phyloP scores from a whole-genome alignment of 2,797 vertebrate species.

The Pitangus sulphuratus region DNA sequence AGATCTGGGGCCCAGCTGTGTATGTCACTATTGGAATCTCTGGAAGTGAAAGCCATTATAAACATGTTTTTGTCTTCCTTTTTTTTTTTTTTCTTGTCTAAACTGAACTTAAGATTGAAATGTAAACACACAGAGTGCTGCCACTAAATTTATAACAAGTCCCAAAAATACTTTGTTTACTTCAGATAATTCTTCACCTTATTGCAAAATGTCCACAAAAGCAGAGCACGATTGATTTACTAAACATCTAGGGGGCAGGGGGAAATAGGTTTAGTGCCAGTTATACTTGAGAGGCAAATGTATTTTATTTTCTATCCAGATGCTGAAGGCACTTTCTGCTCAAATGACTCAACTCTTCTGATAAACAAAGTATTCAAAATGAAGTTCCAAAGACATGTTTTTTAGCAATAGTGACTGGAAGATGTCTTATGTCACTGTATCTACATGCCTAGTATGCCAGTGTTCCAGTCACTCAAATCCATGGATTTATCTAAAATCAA shows the following conservation, averaged over 20 bases:
- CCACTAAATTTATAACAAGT: background rate
- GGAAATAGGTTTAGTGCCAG: background rate
- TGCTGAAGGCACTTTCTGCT: constrained; percentile 20
- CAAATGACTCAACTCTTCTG: background rate
- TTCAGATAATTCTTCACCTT: background rate
- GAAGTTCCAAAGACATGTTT: background rate
- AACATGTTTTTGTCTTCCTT: background rate
- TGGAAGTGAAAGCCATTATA: background rate
- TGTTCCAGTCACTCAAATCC: background rate
- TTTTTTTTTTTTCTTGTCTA: background rate
- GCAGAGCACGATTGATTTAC: background rate
- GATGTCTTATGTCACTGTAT: background rate
- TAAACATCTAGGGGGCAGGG: background rate
- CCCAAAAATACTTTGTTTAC: background rate
- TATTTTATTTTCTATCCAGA: constrained; percentile 17
- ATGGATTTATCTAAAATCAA: constrained; percentile 34
- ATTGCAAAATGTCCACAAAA: constrained; percentile 16
- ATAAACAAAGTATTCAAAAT: constrained; percentile 21
- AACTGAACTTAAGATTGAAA: background rate
- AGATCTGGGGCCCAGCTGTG: background rate
- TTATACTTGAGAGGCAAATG: constrained; percentile 1
- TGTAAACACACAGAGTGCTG: background rate
- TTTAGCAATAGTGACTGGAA: background rate
- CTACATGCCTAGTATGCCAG: background rate
- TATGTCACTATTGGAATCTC: background rate